Evolutionary conservation across 2,888 invertebrate genomes (phyloP).

Genomic region (Rhagonycha lutea): DNA sequence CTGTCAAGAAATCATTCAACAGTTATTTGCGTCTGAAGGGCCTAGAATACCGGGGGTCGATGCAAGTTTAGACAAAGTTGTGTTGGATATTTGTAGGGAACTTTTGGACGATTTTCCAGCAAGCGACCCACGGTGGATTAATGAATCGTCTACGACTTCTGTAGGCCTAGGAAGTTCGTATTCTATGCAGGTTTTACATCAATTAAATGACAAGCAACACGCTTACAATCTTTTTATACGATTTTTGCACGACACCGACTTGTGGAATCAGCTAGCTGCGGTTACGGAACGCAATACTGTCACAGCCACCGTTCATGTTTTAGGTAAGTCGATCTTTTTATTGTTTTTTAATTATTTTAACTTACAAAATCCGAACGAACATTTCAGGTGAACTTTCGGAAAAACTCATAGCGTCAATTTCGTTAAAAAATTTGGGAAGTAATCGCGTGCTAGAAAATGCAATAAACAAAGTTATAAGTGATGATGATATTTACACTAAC

Average conservation of each 20-base stretch:
- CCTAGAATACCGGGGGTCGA: conserved; percentile 53
- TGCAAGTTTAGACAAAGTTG: conserved; percentile 62
- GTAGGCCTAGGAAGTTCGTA: conserved; percentile 70
- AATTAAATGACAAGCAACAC: conserved; percentile 85
- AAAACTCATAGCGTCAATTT: conserved; percentile 75
- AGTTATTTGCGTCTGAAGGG: conserved; percentile 56
- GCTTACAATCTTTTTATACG: conserved; percentile 76
- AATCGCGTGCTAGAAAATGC: conserved; percentile 62
- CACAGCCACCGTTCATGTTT: conserved; percentile 60
- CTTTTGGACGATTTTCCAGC: conserved; percentile 87
- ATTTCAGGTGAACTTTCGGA: conserved; percentile 71
- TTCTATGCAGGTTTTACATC: conserved; percentile 83
- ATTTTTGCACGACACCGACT: conserved; percentile 71
- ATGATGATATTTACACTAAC: conserved; percentile 53
- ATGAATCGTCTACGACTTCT: conserved; percentile 35
- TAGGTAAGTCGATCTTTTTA: conserved; percentile 32
- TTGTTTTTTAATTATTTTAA: too few species aligned
- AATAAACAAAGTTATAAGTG: conserved; percentile 59
- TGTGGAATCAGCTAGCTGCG: conserved; percentile 66
- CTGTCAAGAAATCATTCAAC: conserved; percentile 56
- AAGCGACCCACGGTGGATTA: conserved; percentile 79
- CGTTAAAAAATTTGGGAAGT: conserved; percentile 67
- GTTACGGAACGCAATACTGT: conserved; percentile 51
- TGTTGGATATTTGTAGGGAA: conserved; percentile 72
- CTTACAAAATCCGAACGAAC: too few species aligned